phyloP scores from a whole-genome alignment of 1,140 invertebrate species.

The Hycleus cichorii region DNA sequence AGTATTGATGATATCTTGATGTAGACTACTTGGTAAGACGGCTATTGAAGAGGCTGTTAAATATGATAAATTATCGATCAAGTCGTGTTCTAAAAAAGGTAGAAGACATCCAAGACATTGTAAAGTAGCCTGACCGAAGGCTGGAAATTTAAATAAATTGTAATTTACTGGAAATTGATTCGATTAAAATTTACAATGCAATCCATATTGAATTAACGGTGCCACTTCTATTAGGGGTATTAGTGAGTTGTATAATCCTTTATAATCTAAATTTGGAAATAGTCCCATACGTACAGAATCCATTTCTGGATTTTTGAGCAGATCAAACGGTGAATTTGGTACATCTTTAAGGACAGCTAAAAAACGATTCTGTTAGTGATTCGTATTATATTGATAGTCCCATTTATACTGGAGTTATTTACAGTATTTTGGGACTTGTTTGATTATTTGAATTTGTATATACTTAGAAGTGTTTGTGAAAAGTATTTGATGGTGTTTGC shows the following conservation, averaged over 20 bases:
- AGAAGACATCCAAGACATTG: conserved; percentile 87
- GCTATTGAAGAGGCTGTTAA: conserved; percentile 89
- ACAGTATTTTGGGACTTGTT: conserved; percentile 4
- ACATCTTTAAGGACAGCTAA: conserved; percentile 92
- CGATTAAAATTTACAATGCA: conserved; percentile 54
- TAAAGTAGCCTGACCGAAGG: conserved; percentile 82
- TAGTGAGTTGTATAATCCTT: conserved; percentile 81
- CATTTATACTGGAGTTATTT: background rate
- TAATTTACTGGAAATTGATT: background rate
- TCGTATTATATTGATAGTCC: background rate
- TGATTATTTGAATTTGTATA: conserved; percentile 38
- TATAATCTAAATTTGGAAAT: conserved; percentile 93
- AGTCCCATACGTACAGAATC: conserved; percentile 79
- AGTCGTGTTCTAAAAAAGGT: conserved; percentile 93
- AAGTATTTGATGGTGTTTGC: conserved; percentile 97
- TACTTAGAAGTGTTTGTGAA: conserved; percentile 93
- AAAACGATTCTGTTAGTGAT: conserved; percentile 10
- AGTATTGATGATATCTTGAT: conserved; percentile 92
- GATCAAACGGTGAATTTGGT: conserved; percentile 79
- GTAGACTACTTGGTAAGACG: conserved; percentile 80
- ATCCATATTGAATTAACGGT: conserved; percentile 72
- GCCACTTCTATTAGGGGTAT: conserved; percentile 75
- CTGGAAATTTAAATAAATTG: conserved; percentile 47
- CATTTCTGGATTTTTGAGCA: conserved; percentile 77
- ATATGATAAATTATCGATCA: conserved; percentile 92